Evolutionary conservation across 2,797 vertebrate genomes (phyloP).

Genomic region (Meriones psammophilus): DNA sequence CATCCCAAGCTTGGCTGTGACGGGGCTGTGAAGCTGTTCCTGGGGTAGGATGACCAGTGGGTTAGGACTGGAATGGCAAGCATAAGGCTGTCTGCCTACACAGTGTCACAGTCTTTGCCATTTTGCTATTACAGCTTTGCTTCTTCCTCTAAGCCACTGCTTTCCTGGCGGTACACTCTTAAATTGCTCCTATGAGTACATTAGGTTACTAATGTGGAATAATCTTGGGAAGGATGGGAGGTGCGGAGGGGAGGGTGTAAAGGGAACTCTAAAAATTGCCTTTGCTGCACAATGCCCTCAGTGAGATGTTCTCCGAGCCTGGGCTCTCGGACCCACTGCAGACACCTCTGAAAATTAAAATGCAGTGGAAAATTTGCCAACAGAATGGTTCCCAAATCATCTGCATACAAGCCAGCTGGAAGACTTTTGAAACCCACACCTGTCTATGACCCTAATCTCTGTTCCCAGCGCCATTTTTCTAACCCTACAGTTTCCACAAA

Average conservation of each 20-base stretch:
- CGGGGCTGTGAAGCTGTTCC: conserved; percentile 33
- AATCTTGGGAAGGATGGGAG: conserved; percentile 22
- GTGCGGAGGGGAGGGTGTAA: background rate
- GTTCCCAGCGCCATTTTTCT: background rate
- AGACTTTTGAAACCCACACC: background rate
- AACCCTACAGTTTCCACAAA: conserved; percentile 26
- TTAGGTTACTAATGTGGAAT: background rate
- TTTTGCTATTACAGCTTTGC: conserved; percentile 14
- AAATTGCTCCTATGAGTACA: background rate
- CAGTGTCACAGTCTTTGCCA: conserved; percentile 11
- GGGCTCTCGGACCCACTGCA: background rate
- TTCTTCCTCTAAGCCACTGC: background rate
- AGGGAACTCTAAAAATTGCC: background rate
- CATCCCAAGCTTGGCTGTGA: conserved; percentile 60
- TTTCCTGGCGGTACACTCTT: background rate
- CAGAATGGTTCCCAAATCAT: background rate
- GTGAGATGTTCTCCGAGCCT: background rate
- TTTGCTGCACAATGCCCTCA: conserved; percentile 8
- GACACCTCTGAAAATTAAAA: background rate
- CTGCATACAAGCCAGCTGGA: background rate
- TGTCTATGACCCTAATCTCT: background rate
- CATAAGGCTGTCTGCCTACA: conserved; percentile 16
- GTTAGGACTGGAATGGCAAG: background rate
- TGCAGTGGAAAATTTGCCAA: background rate
- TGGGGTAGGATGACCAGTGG: background rate